Conservation (phyloP, 2,888 invertebrate species). For the Cepaea hortensis region DNA sequence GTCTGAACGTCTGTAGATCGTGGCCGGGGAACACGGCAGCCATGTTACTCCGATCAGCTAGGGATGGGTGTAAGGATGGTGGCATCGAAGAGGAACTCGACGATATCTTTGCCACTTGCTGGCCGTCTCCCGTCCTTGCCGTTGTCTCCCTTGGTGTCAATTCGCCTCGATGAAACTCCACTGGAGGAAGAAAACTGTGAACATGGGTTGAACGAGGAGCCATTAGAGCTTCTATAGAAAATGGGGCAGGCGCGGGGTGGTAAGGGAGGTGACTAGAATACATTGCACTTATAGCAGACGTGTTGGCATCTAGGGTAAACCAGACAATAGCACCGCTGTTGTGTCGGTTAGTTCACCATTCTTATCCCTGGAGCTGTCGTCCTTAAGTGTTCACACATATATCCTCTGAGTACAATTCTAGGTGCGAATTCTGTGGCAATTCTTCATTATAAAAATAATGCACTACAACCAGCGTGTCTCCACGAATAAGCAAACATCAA, state of each 20-base stretch:
- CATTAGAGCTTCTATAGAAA: constrained; percentile 36
- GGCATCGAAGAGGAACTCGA: not conserved
- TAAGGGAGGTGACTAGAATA: constrained; percentile 14
- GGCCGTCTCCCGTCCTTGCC: not conserved
- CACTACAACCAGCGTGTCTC: too few species aligned
- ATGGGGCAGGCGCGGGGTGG: constrained; percentile 2
- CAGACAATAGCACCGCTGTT: too few species aligned
- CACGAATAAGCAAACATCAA: too few species aligned
- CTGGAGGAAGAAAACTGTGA: not conserved
- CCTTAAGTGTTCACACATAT: too few species aligned
- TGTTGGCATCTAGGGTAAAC: not conserved
- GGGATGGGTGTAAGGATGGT: not conserved
- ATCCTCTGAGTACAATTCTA: too few species aligned
- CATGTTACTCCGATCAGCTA: not conserved
- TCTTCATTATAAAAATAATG: too few species aligned
- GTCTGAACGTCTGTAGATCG: not conserved
- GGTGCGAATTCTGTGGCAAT: too few species aligned
- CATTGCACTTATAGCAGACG: not conserved
- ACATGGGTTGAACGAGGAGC: constrained; percentile 6
- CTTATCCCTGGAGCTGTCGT: too few species aligned
- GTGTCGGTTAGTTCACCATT: too few species aligned
- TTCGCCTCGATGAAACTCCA: not conserved
- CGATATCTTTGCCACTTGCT: not conserved
- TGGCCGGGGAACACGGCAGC: not conserved
- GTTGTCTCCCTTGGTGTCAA: not conserved